Conservation (phyloP, 2,888 invertebrate genomes). For the Callimorpha dominula region DNA sequence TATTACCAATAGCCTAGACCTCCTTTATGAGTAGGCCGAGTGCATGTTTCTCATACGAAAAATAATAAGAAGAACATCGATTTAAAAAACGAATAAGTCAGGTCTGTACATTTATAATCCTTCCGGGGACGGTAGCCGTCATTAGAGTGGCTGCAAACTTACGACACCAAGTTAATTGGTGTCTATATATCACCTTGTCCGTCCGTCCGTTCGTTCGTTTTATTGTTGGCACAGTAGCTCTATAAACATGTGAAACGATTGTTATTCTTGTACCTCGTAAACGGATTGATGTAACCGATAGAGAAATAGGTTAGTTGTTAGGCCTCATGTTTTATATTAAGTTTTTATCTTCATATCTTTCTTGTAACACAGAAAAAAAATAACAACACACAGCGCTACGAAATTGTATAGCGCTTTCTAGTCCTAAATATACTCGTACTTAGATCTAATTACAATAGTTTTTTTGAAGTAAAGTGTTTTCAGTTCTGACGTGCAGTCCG, state of each 20-base stretch:
- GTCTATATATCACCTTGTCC: conserved; percentile 74
- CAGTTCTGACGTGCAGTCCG: too few species aligned
- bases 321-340: not conserved
- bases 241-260: conserved; percentile 80
- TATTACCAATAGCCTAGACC: too few species aligned
- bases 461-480: too few species aligned
- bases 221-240: conserved; percentile 78
- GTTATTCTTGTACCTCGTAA: conserved; percentile 56
- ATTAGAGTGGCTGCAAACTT: conserved; percentile 80
- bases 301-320: conserved; percentile 20
- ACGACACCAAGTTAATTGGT: conserved; percentile 80
- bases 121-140: conserved; percentile 70
- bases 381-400: too few species aligned
- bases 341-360: not conserved
- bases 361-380: not conserved
- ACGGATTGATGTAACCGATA: conserved; percentile 28
- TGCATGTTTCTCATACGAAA: too few species aligned
- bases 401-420: too few species aligned
- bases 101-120: conserved; percentile 45
- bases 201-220: conserved; percentile 70
- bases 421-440: too few species aligned
- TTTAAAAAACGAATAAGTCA: not conserved
- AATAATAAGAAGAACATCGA: too few species aligned
- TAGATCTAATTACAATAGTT: too few species aligned
- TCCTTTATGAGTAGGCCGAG: too few species aligned